Conservation (phyloP, 2,888 invertebrate genomes). For the Pyrochroa serraticornis region DNA sequence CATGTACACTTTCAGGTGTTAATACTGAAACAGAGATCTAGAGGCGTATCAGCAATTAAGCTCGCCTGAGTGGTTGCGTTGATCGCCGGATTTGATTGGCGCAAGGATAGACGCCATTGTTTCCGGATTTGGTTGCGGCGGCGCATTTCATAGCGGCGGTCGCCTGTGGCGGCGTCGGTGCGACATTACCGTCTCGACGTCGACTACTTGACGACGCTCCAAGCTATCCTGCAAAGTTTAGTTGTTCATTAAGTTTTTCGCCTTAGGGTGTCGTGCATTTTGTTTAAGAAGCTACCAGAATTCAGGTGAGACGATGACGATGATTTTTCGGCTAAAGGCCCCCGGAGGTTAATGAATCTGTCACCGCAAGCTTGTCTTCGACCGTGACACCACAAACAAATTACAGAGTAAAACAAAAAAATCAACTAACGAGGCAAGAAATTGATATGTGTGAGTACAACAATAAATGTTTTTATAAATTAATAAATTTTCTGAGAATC, state of each 20-base stretch:
- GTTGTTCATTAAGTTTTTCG: conserved; percentile 45
- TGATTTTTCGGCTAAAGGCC: neutral
- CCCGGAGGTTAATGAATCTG: neutral
- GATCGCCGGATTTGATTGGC: conserved; percentile 51
- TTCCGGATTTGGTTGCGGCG: conserved; percentile 58
- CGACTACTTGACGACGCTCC: conserved; percentile 48
- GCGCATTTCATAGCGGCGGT: conserved; percentile 61
- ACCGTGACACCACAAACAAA: no score
- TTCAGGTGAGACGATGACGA: conserved; percentile 11
- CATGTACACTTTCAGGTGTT: conserved; percentile 2
- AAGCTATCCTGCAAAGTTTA: conserved; percentile 41
- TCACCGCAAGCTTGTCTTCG: no score
- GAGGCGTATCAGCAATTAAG: conserved; percentile 52
- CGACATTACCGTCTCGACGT: conserved; percentile 60
- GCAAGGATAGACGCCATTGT: conserved; percentile 55
- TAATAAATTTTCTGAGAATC: no score
- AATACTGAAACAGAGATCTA: conserved; percentile 10
- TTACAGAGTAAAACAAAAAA: no score
- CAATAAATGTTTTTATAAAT: no score
- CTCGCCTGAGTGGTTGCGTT: conserved; percentile 51
- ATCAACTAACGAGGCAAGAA: no score
- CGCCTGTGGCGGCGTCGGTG: conserved; percentile 68
- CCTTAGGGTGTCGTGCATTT: conserved; percentile 40
- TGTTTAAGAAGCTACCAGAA: conserved; percentile 15
- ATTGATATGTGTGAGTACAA: no score